Conservation (phyloP, 2,113 vertebrate species). For the Passer montanus region DNA sequence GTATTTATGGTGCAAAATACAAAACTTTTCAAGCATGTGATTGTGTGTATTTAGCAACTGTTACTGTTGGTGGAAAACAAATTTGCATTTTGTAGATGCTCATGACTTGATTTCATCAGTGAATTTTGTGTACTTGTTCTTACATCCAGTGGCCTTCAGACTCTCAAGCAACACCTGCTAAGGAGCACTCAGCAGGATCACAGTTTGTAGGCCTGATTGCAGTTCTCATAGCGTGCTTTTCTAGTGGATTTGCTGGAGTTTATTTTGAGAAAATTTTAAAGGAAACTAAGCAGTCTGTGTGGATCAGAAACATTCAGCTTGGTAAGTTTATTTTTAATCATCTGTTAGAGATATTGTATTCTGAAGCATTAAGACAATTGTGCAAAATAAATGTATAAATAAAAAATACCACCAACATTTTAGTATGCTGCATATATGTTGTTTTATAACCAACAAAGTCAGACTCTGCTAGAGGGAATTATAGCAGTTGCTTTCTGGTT, state of each 20-base stretch:
- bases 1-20: not conserved
- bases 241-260: slow-evolving; percentile 96
- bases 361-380: not conserved
- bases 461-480: not conserved
- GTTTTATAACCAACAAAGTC: not conserved
- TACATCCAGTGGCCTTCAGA: slow-evolving; percentile 90
- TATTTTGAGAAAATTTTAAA: slow-evolving; percentile 99
- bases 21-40: not conserved
- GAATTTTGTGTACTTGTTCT: not conserved
- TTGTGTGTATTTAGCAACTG: not conserved
- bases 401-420: not conserved
- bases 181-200: slow-evolving; percentile 83
- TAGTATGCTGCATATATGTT: not conserved
- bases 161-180: slow-evolving; percentile 67
- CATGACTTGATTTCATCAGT: not conserved
- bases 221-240: slow-evolving; percentile 93
- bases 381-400: not conserved
- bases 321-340: slow-evolving; percentile 75
- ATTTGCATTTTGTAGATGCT: not conserved
- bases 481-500: not conserved
- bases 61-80: not conserved
- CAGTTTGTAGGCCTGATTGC: slow-evolving; percentile 90
- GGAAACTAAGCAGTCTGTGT: slow-evolving; percentile 97
- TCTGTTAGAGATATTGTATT: not conserved
- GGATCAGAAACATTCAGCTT: slow-evolving; percentile 97